These are phyloP conservation scores for Caenorhabditis sp. DNA, from an alignment of 2,888 invertebrate species.

Conservation along the genomic window DNA sequence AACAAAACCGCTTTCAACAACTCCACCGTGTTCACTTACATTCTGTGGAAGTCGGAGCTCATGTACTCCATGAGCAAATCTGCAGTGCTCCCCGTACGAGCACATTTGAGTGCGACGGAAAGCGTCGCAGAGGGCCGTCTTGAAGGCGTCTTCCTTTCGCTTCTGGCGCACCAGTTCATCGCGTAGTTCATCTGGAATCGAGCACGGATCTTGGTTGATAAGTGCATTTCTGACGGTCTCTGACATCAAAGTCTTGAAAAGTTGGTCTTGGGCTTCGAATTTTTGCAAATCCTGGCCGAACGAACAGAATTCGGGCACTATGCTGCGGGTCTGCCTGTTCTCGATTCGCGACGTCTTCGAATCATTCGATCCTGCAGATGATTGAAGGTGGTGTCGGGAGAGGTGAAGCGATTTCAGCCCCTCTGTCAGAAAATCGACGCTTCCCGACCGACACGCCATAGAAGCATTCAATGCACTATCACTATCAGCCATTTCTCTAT, in stretches of 20 bases:
- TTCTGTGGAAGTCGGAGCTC: slow-evolving; percentile 62
- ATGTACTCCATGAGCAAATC: slow-evolving; percentile 67
- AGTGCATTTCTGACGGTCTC: slow-evolving; percentile 83
- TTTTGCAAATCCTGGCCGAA: background rate
- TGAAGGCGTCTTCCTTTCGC: slow-evolving; percentile 67
- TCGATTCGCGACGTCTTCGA: too few relatives aligned
- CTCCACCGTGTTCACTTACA: too few relatives aligned
- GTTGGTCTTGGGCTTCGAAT: slow-evolving; percentile 15
- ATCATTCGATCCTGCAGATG: too few relatives aligned
- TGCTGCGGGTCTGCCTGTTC: too few relatives aligned
- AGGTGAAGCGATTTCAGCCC: too few relatives aligned
- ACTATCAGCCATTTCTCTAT: too few relatives aligned
- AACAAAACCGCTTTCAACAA: too few relatives aligned
- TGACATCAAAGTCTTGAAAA: slow-evolving; percentile 27
- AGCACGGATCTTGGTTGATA: slow-evolving; percentile 47
- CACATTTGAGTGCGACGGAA: slow-evolving; percentile 59
- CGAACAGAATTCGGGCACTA: too few relatives aligned
- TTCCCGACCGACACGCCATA: too few relatives aligned
- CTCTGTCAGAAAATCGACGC: too few relatives aligned
- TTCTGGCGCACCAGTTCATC: slow-evolving; percentile 59
- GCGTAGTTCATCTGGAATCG: slow-evolving; percentile 62
- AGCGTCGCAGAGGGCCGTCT: slow-evolving; percentile 69
- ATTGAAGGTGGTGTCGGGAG: too few relatives aligned
- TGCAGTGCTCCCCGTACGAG: slow-evolving; percentile 62
- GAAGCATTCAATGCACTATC: too few relatives aligned